A percentile compares a stretch with the other conserved stretches of the same genome.
phyloP scores from a whole-genome alignment of 2,888 invertebrate species.

The Limulus polyphemus region DNA sequence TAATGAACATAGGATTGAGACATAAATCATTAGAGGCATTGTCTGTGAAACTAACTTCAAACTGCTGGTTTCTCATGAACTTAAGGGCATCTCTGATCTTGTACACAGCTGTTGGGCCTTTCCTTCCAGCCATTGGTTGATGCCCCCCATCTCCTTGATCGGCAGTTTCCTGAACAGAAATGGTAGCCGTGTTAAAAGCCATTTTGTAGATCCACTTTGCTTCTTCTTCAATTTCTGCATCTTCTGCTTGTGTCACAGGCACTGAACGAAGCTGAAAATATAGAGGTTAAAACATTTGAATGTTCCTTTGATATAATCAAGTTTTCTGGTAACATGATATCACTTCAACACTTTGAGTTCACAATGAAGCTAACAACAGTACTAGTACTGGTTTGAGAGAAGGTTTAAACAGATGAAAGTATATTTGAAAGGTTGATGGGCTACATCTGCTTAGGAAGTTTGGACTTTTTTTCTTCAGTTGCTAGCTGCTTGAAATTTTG shows the following conservation, averaged over 20 bases:
- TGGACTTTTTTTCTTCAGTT: too few relatives aligned
- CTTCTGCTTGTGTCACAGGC: constrained; percentile 56
- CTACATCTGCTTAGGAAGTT: too few relatives aligned
- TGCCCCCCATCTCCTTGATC: constrained; percentile 32
- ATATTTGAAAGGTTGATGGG: too few relatives aligned
- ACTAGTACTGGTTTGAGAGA: too few relatives aligned
- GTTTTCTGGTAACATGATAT: too few relatives aligned
- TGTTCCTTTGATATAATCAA: neutral
- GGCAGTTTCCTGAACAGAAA: constrained; percentile 52
- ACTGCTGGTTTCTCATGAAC: constrained; percentile 85
- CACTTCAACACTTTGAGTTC: too few relatives aligned
- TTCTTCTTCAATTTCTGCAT: constrained; percentile 72
- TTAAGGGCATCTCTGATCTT: constrained; percentile 89
- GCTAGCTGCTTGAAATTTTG: too few relatives aligned
- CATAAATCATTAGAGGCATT: too few relatives aligned
- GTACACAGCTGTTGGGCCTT: constrained; percentile 41
- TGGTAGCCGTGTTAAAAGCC: constrained; percentile 70
- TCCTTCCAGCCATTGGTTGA: constrained; percentile 25
- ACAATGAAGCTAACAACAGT: too few relatives aligned
- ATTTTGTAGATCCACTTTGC: constrained; percentile 95
- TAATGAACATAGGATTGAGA: too few relatives aligned
- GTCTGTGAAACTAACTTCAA: constrained; percentile 47
- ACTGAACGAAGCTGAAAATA: constrained; percentile 60
- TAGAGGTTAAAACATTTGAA: neutral
- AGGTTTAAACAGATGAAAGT: too few relatives aligned